Evolutionary conservation across 2,113 vertebrate species (phyloP).

Genomic region (Platysteira castanea): DNA sequence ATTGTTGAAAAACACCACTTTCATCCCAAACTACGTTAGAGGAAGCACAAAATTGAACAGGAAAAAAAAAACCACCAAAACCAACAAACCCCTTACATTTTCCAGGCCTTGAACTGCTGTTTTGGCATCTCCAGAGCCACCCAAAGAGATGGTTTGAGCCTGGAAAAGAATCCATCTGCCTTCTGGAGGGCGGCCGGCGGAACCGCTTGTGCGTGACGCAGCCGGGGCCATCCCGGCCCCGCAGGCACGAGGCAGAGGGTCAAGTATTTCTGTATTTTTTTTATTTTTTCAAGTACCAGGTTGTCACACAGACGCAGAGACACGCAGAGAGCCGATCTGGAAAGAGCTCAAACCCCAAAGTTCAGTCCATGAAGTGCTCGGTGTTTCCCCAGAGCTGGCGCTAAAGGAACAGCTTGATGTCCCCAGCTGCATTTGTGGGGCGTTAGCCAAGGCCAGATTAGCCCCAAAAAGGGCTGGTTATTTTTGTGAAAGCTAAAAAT

Average conservation of each 20-base stretch:
- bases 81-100: neutral
- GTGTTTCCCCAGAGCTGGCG: neutral
- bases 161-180: neutral
- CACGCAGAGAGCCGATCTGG: neutral
- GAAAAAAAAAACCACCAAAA: neutral
- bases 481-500: neutral
- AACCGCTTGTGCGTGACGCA: neutral
- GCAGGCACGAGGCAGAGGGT: neutral
- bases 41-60: conserved; percentile 4
- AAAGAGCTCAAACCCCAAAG: neutral
- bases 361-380: neutral
- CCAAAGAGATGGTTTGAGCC: neutral
- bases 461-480: neutral
- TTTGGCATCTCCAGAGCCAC: neutral
- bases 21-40: neutral
- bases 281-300: conserved; percentile 37
- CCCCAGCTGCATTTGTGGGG: neutral
- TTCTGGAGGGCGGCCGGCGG: neutral
- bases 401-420: neutral
- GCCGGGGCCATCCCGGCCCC: neutral
- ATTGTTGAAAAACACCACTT: rapidly evolving
- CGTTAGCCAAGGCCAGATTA: neutral
- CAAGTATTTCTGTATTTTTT: neutral
- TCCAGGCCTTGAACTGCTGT: neutral
- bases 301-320: neutral